These are phyloP conservation scores for Odocoileus hemionus DNA, from an alignment of 2,113 vertebrate species.

Conservation along the genomic window DNA sequence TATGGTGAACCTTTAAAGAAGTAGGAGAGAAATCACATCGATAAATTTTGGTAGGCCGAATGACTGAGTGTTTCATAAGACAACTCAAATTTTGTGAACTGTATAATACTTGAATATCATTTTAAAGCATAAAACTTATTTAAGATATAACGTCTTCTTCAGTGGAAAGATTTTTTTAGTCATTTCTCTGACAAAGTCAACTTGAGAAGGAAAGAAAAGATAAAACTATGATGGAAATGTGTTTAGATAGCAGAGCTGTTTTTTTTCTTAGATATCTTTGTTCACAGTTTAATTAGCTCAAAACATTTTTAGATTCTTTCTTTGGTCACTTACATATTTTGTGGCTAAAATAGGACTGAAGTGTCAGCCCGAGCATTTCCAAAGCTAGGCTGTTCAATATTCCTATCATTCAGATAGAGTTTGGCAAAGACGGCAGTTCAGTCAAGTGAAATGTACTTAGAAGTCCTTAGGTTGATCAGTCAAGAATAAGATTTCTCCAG, in stretches of 20 bases:
- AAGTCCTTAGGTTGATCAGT: conserved; percentile 40
- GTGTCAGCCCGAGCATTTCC: not conserved
- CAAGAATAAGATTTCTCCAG: conserved; percentile 43
- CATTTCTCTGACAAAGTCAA: conserved; percentile 16
- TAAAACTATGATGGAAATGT: not conserved
- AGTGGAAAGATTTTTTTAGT: not conserved
- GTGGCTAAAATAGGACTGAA: not conserved
- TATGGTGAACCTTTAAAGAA: not conserved
- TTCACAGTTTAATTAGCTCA: conserved; percentile 25
- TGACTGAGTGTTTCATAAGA: not conserved
- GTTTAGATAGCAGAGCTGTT: not conserved
- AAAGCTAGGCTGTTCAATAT: not conserved
- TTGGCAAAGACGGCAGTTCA: not conserved
- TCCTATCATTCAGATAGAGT: not conserved
- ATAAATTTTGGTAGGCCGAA: not conserved
- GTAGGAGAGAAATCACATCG: not conserved
- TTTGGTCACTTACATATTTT: not conserved
- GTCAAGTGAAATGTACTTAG: conserved; percentile 31
- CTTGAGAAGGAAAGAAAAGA: conserved; percentile 29
- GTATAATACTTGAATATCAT: not conserved
- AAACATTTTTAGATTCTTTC: conserved; percentile 10
- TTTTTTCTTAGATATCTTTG: not conserved
- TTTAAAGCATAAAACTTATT: not conserved
- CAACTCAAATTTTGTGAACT: not conserved
- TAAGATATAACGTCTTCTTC: not conserved